phyloP scores from a whole-genome alignment of 2,113 vertebrate species.

The Solenodon paradoxus region DNA sequence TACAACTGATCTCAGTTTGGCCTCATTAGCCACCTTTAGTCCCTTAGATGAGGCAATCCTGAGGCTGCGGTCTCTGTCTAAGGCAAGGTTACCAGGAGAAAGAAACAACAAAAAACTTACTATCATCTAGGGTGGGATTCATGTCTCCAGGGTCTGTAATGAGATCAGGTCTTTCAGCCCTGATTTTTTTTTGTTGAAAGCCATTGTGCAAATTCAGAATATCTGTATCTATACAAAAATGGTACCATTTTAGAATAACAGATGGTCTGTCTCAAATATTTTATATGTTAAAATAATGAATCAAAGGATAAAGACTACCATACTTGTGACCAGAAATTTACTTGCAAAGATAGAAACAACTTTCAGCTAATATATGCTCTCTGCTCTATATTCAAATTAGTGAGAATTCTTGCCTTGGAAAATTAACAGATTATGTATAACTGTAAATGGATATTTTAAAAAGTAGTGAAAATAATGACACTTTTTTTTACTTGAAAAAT shows the following conservation, averaged over 20 bases:
- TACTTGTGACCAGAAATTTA: background rate
- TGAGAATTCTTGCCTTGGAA: background rate
- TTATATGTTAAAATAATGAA: background rate
- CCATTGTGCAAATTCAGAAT: background rate
- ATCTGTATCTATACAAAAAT: background rate
- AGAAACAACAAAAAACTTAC: background rate
- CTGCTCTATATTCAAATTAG: background rate
- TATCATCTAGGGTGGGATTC: background rate
- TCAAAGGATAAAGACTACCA: background rate
- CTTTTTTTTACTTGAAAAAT: constrained; percentile 16
- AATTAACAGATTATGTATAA: background rate
- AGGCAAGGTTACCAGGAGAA: background rate
- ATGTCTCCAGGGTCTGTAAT: background rate
- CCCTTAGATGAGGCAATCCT: background rate
- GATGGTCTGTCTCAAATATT: background rate
- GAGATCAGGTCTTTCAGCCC: background rate
- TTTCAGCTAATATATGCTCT: background rate
- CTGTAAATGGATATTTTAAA: background rate
- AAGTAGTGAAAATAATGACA: background rate
- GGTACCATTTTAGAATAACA: background rate
- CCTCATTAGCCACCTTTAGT: background rate
- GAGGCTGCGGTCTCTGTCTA: background rate
- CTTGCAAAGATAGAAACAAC: background rate
- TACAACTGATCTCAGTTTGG: background rate
- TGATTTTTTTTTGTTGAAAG: background rate